phyloP scores from a whole-genome alignment of 2,797 vertebrate species.

The Parotocinclus haroldoi region DNA sequence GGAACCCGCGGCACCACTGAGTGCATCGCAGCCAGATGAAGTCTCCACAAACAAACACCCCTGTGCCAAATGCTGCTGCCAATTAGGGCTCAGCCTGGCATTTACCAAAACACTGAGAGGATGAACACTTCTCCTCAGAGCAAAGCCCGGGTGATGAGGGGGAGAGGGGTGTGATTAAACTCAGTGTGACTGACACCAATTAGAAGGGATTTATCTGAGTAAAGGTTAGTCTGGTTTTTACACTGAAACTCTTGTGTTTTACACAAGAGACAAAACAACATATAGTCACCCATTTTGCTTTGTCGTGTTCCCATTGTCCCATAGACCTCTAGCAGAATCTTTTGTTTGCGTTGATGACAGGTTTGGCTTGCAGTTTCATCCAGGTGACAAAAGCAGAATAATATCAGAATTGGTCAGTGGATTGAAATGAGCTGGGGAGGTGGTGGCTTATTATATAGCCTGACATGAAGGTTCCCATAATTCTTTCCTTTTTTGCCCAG shows the following conservation, averaged over 20 bases:
- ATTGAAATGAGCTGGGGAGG: slow-evolving; percentile 54
- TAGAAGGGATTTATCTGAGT: slow-evolving; percentile 33
- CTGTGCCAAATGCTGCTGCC: slow-evolving; percentile 53
- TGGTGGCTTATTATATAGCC: slow-evolving; percentile 63
- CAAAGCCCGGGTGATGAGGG: background rate
- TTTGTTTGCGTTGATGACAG: slow-evolving; percentile 57
- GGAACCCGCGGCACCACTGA: slow-evolving; percentile 23
- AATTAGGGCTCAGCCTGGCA: slow-evolving; percentile 57
- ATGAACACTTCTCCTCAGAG: slow-evolving; percentile 33
- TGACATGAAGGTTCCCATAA: slow-evolving; percentile 32
- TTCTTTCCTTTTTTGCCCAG: slow-evolving; percentile 9
- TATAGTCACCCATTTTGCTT: slow-evolving; percentile 50
- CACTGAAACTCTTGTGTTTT: slow-evolving; percentile 14
- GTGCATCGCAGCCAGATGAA: slow-evolving; percentile 44
- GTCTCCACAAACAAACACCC: slow-evolving; percentile 34
- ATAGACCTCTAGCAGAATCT: slow-evolving; percentile 61
- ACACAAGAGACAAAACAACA: slow-evolving; percentile 34
- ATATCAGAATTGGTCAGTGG: slow-evolving; percentile 63
- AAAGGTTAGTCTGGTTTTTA: slow-evolving; percentile 36
- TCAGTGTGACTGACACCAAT: slow-evolving; percentile 32
- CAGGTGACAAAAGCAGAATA: slow-evolving; percentile 61
- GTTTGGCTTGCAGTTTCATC: slow-evolving; percentile 63
- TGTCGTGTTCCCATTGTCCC: too few species aligned
- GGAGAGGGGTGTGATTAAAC: slow-evolving; percentile 17
- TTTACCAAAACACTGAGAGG: slow-evolving; percentile 49